These are phyloP conservation scores for Trichomalopsis sarcophagae DNA, from an alignment of 1,140 invertebrate genomes.

Conservation along the genomic window DNA sequence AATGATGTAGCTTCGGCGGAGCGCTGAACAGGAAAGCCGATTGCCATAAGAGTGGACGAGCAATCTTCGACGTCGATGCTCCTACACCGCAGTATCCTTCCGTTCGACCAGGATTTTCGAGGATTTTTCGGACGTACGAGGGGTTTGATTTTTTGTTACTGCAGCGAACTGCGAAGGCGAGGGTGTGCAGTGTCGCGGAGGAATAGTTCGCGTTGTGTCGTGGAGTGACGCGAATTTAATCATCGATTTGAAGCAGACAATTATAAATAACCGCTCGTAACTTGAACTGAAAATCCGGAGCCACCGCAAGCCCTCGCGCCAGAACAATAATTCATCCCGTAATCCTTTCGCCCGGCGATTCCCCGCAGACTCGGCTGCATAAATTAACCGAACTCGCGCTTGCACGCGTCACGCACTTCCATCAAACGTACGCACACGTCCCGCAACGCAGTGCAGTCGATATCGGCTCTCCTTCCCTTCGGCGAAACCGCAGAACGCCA, in stretches of 20 bases:
- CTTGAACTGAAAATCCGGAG: no score
- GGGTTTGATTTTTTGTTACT: not conserved
- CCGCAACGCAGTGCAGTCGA: constrained; percentile 7
- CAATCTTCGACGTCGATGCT: constrained; percentile 34
- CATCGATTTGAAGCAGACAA: no score
- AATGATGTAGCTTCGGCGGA: not conserved
- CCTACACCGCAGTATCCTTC: constrained; percentile 63
- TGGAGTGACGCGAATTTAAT: no score
- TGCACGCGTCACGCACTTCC: not conserved
- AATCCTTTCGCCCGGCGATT: not conserved
- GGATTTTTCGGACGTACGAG: not conserved
- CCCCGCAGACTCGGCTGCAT: not conserved
- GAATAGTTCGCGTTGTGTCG: no score
- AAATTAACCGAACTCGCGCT: not conserved
- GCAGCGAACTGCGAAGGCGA: not conserved
- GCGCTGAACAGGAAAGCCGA: not conserved
- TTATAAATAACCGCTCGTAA: no score
- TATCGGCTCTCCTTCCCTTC: constrained; percentile 26
- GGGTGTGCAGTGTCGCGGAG: not conserved
- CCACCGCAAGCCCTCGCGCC: no score
- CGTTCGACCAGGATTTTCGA: constrained; percentile 46
- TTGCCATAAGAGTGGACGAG: not conserved
- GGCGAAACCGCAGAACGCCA: constrained; percentile 70
- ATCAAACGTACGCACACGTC: not conserved
- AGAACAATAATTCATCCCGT: no score